phyloP scores from a whole-genome alignment of 2,888 invertebrate species.

The Ennomos fuscantarius region DNA sequence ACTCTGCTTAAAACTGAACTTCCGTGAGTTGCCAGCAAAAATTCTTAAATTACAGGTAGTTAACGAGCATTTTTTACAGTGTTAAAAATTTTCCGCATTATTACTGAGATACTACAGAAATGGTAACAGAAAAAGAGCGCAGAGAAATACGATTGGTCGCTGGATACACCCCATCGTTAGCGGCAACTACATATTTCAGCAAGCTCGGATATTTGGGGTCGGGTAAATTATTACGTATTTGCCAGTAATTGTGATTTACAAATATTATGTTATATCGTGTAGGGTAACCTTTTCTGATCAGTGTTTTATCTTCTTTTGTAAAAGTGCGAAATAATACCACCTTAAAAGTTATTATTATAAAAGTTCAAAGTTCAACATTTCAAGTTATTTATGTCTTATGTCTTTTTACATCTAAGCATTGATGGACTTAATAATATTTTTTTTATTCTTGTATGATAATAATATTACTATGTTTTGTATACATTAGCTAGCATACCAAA shows the following conservation, averaged over 20 bases:
- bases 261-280: conserved; percentile 11
- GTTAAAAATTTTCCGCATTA: conserved; percentile 46
- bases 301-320: too few species aligned
- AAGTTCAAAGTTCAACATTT: too few species aligned
- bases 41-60: conserved; percentile 45
- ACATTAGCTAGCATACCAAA: too few species aligned
- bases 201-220: conserved; percentile 9
- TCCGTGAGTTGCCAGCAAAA: conserved; percentile 32
- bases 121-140: conserved; percentile 17
- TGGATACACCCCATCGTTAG: conserved; percentile 24
- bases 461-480: too few species aligned
- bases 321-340: too few species aligned
- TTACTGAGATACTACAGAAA: conserved; percentile 37
- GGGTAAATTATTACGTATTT: conserved; percentile 17
- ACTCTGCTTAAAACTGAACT: conserved; percentile 24
- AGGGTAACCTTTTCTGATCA: conserved; percentile 8
- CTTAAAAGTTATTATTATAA: too few species aligned
- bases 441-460: too few species aligned
- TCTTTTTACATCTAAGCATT: too few species aligned
- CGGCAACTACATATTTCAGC: conserved; percentile 1
- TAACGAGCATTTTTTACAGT: conserved; percentile 45
- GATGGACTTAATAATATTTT: too few species aligned
- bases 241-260: conserved; percentile 18
- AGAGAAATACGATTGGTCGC: conserved; percentile 26
- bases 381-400: too few species aligned